Conservation (phyloP, 2,797 vertebrate genomes). For the Microctenopoma stevenorrisi region DNA sequence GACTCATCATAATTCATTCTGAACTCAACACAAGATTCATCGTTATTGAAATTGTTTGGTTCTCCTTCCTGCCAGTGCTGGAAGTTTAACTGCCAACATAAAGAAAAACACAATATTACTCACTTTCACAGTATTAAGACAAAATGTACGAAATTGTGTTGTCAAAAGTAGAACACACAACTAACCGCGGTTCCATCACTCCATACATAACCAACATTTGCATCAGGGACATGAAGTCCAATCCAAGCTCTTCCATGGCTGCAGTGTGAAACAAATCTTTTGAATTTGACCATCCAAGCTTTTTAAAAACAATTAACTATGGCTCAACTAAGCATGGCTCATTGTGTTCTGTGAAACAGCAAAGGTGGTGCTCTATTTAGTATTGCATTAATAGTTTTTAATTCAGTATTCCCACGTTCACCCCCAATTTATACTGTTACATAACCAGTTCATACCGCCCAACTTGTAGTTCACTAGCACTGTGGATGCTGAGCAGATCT, state of each 20-base stretch:
- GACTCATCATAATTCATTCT: constrained; percentile 41
- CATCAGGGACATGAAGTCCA: constrained; percentile 85
- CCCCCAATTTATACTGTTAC: constrained; percentile 28
- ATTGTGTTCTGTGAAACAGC: too few species aligned
- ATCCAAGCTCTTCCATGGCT: constrained; percentile 80
- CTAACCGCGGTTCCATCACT: constrained; percentile 90
- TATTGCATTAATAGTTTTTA: neutral
- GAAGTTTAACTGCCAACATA: constrained; percentile 85
- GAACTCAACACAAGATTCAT: constrained; percentile 89
- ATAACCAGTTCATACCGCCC: too few species aligned
- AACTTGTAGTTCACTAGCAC: constrained; percentile 57
- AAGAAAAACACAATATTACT: neutral
- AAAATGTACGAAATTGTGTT: too few species aligned
- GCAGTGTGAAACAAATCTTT: neutral
- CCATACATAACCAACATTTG: constrained; percentile 87
- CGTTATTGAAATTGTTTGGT: constrained; percentile 91
- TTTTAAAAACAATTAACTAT: neutral
- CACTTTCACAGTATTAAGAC: too few species aligned
- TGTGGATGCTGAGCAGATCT: constrained; percentile 86
- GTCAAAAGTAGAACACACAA: constrained; percentile 35
- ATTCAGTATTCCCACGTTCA: neutral
- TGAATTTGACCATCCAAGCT: too few species aligned
- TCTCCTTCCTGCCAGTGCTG: constrained; percentile 91
- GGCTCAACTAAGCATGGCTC: too few species aligned
- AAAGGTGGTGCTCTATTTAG: neutral